Base-by-base conservation (phyloP, 1,140 invertebrate species). In the Muscidifurax raptorellus region DNA sequence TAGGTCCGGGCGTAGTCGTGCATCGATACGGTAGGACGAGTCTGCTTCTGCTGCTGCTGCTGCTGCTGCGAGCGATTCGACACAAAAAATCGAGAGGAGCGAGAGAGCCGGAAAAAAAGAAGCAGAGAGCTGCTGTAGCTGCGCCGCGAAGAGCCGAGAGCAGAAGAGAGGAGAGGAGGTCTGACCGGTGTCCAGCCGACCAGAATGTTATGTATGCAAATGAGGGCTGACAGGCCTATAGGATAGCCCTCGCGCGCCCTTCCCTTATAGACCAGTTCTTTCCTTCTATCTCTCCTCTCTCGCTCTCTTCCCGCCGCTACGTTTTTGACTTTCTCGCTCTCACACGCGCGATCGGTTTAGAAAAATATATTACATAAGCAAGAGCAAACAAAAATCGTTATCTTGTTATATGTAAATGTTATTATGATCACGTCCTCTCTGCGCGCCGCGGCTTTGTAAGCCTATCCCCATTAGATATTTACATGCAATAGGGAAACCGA, bases 121-220 rank as follows among this genome's bases (percentile, higher is more conserved):
- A 80, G 59, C 69, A 66, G 67, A 69, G 44, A 44, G 59, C 71
- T 40, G 18, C 32, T 13, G 47, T 44, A 25, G 59, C 59, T 7
- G 64, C 40, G 28, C 30, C 32, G 18, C 67, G 47, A 36, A 32
- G 80, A 28, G 27, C n/a, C 28, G 32, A 32, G 7, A 47, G 27
- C n/a, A 75, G 76, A 69, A 76, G 80, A 27, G 30, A 81, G 85
- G 88, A 86, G 89, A 90, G 89, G 90, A 89, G 87, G 87, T 90
- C 86, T 91, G 91, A 92, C 90, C 91, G 90, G 90, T 91, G 91
- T 91, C 91, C 91, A 91, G 91, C 91, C 91, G 90, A 92, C 89
- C 92, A 92, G 91, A 93, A 93, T 92, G 91, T 92, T 93, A 92
- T 93, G 91, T 92, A 93, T 93, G 92, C 92, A 93, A 93, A 93